Evolutionary conservation across 2,797 vertebrate genomes (phyloP).

Genomic region (Poliocrania exsul): DNA sequence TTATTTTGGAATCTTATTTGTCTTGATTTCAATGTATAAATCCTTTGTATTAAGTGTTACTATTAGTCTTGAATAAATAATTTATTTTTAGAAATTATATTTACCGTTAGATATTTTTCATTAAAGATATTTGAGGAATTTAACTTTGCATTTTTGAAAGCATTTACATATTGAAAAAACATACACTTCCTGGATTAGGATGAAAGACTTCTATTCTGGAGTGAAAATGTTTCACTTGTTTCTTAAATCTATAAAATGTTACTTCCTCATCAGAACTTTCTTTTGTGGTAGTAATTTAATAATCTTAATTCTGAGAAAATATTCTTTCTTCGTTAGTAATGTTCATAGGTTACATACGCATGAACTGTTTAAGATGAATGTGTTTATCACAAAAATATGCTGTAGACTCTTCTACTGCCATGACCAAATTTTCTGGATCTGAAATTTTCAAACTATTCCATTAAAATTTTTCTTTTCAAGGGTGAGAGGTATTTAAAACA

Average conservation of each 20-base stretch:
- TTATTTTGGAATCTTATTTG: not conserved
- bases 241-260: not conserved
- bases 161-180: not conserved
- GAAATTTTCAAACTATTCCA: not conserved
- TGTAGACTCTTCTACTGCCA: not conserved
- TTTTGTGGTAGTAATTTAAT: not conserved
- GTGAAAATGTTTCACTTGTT: not conserved
- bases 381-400: not conserved
- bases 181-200: not conserved
- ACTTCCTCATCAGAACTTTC: not conserved
- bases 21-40: not conserved
- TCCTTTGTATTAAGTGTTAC: not conserved
- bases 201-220: not conserved
- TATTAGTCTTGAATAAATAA: not conserved
- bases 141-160: not conserved
- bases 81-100: not conserved
- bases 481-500: not conserved
- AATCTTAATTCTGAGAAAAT: not conserved
- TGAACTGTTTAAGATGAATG: not conserved
- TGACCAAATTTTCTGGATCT: not conserved
- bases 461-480: not conserved
- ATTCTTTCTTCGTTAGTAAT: not conserved
- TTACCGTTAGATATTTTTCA: not conserved
- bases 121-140: not conserved
- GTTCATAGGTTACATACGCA: not conserved